Evolutionary conservation across 1,140 invertebrate species (phyloP), one percentile per base, ranked within the genome.

Genomic region (Brachionus koreanus): DNA sequence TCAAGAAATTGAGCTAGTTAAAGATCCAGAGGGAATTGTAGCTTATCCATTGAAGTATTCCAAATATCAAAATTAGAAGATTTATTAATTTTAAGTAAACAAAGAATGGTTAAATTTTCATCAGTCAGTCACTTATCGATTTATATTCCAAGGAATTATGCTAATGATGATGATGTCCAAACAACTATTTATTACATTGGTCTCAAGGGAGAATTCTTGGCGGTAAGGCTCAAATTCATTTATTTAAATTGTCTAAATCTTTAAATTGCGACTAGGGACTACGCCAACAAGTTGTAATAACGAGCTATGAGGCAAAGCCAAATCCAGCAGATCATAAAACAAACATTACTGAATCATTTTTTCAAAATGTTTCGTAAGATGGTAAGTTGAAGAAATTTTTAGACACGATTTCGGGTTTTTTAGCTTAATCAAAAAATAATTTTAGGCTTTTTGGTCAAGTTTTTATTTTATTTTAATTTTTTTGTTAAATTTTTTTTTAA

Each of bases 101-200:
- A 85, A 88, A 95, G 93, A 87, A 91, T 95, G 57, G 94, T 95
- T 0, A 94, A 93, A 85, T 98, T 98, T 89, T 93, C 94, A 23
- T 93, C 92, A 16, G 93, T 97, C 0, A 90, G 93, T 86, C 93
- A 97, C 88, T 89, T 98, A 52, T 93, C 93, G 7, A 90, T 98
- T 84, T 92, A 97, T 88, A 95, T 98, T 87, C 94, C 93, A 5
- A 91, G 89, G 25, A 97, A 95, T 88, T 94, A 93, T 89, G 94
- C 94, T 43, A 91, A 90, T 33, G 94, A 96, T 52, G 23, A 65
- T 39, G 82, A 82, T 75, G 39, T 43, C 12, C 91, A 89, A 75
- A 95, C 95, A 1, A 92, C 91, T 86, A 92, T 98, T 82, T 95
- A 94, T 86, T 98, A 98, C 86, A 97, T 98, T 86, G 96, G 96